phyloP scores from a whole-genome alignment of 2,797 vertebrate genomes.

The Sebastes hopkinsi region DNA sequence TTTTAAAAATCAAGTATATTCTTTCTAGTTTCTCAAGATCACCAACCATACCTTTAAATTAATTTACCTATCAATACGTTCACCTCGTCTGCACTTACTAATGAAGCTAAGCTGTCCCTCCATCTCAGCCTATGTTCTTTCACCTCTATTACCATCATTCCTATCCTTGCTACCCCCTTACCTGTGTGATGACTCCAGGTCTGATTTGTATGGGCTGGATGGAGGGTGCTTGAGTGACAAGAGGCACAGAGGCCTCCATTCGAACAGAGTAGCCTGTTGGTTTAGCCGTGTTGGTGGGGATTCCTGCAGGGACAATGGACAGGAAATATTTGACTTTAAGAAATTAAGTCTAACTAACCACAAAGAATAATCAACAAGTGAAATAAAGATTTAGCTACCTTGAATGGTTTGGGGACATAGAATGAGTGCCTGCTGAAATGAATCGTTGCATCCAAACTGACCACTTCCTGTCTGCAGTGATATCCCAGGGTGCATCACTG shows the following conservation, averaged over 20 bases:
- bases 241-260: constrained; percentile 92
- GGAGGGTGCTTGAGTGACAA: constrained; percentile 92
- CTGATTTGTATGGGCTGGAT: constrained; percentile 95
- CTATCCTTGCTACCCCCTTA: constrained; percentile 55
- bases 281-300: constrained; percentile 91
- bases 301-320: constrained; percentile 77
- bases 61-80: background rate
- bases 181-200: constrained; percentile 95
- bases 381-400: constrained; percentile 81
- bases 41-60: too few relatives aligned
- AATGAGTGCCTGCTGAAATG: constrained; percentile 96
- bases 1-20: too few relatives aligned
- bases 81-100: background rate
- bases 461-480: constrained; percentile 92
- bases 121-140: background rate
- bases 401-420: constrained; percentile 94
- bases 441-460: constrained; percentile 94
- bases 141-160: background rate
- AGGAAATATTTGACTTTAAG: background rate
- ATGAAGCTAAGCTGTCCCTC: background rate
- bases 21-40: too few relatives aligned
- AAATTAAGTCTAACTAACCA: background rate
- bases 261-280: constrained; percentile 90
- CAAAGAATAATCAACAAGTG: background rate
- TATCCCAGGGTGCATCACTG: constrained; percentile 94